phyloP scores from a whole-genome alignment of 1,140 invertebrate genomes.

The Wiebesia pumilae region DNA sequence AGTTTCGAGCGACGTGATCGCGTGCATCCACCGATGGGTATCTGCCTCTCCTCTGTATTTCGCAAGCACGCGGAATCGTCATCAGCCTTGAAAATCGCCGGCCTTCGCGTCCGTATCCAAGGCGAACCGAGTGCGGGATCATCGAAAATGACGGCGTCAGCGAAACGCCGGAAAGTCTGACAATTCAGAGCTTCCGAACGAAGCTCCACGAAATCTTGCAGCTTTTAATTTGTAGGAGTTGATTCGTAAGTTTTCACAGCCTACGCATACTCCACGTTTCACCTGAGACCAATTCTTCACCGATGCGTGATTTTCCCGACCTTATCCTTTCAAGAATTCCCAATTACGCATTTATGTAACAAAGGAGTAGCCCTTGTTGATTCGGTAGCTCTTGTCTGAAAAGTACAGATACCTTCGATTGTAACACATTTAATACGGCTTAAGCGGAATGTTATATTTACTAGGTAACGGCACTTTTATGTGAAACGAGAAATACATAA shows the following conservation, averaged over 20 bases:
- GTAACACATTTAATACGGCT: no score
- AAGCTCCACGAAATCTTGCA: background rate
- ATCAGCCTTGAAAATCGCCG: constrained; percentile 51
- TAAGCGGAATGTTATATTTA: no score
- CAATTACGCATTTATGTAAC: background rate
- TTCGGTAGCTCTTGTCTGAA: no score
- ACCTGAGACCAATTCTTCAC: background rate
- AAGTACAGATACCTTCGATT: no score
- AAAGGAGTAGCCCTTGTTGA: no score
- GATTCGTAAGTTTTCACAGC: no score
- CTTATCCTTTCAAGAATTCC: background rate
- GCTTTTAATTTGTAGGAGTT: no score
- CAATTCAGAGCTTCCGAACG: no score
- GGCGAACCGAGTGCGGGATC: constrained; percentile 23
- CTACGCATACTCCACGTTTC: background rate
- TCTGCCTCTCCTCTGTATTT: constrained; percentile 6
- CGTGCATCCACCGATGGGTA: background rate
- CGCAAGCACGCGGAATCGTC: constrained; percentile 49
- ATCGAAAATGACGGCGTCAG: background rate
- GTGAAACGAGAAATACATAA: no score
- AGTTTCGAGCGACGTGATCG: background rate
- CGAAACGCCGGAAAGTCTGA: background rate
- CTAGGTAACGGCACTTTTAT: no score
- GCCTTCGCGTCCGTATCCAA: constrained; percentile 48
- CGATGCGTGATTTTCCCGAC: background rate